phyloP scores from a whole-genome alignment of 2,888 invertebrate species.

The Amphipyra berbera region DNA sequence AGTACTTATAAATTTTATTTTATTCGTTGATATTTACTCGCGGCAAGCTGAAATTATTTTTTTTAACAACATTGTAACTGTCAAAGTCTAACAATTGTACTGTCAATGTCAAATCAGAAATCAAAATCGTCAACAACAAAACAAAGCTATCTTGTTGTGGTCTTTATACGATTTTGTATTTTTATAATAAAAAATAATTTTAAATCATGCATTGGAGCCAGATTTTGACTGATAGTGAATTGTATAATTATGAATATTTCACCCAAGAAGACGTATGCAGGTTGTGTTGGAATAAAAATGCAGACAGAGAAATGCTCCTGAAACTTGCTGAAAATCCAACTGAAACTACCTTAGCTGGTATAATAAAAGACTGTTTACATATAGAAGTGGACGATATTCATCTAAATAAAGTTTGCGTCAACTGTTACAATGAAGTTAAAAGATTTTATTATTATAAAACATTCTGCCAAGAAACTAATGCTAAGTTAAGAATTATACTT shows the following conservation, averaged over 20 bases:
- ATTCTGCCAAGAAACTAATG: conserved; percentile 73
- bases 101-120: neutral
- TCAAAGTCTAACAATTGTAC: too few species aligned
- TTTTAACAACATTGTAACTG: too few species aligned
- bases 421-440: conserved; percentile 72
- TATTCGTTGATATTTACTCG: too few species aligned
- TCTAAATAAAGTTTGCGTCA: conserved; percentile 74
- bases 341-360: conserved; percentile 61
- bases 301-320: conserved; percentile 61
- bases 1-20: too few species aligned
- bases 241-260: conserved; percentile 77
- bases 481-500: conserved; percentile 67
- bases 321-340: conserved; percentile 45
- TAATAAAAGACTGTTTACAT: conserved; percentile 74
- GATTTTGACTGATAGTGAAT: conserved; percentile 56
- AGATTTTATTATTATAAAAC: conserved; percentile 75
- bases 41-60: too few species aligned
- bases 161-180: conserved; percentile 12
- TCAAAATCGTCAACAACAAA: conserved; percentile 40
- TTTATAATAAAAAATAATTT: conserved; percentile 6
- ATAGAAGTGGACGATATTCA: conserved; percentile 66
- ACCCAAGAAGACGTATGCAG: conserved; percentile 76
- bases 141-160: conserved; percentile 20
- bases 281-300: conserved; percentile 77
- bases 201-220: conserved; percentile 59